Base-by-base conservation (phyloP, 2,888 invertebrate species). In the Lordiphosa fenestrarum region DNA sequence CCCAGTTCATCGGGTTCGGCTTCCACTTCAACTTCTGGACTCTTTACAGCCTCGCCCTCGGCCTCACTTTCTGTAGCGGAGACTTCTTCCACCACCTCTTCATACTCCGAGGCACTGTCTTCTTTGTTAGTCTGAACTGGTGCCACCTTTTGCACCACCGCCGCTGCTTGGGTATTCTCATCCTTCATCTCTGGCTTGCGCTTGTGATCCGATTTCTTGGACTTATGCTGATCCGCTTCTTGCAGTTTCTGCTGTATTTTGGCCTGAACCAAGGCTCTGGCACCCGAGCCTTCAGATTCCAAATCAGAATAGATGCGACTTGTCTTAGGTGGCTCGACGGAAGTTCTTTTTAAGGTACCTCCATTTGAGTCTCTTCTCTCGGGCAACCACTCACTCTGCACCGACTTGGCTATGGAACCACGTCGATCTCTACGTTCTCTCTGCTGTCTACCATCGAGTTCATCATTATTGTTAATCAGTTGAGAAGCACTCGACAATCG, bases 221-320 rank as follows among this genome's bases (percentile, higher is more conserved):
- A 53, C 52, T 67, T 61, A 30, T 76, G 61, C 13, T 83, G 62
- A 19, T 85, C 70, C 4, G 75, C 70, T 54, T 86, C 78, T 38
- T 84, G 80, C 1, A 89, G 65, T 62, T 90, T 89, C 66, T 90
- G 89, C 55, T 88, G 87, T 35, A 89, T 90, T 62, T 89, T 89
- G 0, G 89, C 89, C 55, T 89, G 90, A 0, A 89, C 89, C n/a
- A 89, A 53, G 0, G 88, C 90, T 37, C 85, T 81, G 4, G 90
- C 86, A 4, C 85, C 89, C 0, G 89, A 88, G 0, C 88, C 86
- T 48, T 90, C 89, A 0, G 90, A 89, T 38, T 90, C 90, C 12
- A 89, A 73, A 53, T 89, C 89, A 0, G 89, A 88, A 60, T 87
- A 88, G 53, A 86, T 86, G 53, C 87, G 85, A 59, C 77, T 85